These are phyloP conservation scores for Tylochromis polylepis DNA, from an alignment of 2,113 vertebrate genomes.

Conservation along the genomic window DNA sequence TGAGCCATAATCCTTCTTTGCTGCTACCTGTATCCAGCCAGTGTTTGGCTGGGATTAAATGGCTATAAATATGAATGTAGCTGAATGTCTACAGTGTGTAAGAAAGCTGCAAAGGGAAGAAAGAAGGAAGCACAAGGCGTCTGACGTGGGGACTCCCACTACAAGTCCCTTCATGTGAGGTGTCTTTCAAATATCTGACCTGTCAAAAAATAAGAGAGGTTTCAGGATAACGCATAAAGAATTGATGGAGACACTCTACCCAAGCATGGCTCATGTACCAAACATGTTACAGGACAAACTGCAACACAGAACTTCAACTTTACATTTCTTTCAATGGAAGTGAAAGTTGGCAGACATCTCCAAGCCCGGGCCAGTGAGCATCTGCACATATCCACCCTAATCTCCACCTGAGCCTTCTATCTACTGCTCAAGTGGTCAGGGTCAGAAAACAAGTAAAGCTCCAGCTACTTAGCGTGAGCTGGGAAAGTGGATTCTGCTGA, in stretches of 20 bases:
- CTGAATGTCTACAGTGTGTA: background rate
- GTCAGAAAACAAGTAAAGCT: conserved; percentile 63
- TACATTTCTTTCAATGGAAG: background rate
- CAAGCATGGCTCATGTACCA: background rate
- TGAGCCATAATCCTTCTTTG: conserved; percentile 13
- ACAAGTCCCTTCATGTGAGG: background rate
- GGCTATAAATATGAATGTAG: conserved; percentile 18
- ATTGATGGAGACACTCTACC: background rate
- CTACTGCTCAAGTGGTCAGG: conserved; percentile 31
- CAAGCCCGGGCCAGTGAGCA: background rate
- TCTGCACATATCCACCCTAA: conserved; percentile 35
- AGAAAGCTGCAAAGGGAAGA: background rate
- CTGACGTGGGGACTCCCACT: background rate
- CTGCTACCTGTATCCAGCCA: background rate
- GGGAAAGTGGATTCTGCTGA: conserved; percentile 61
- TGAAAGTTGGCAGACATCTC: background rate
- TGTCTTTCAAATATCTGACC: background rate
- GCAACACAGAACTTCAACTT: background rate
- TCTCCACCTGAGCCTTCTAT: conserved; percentile 48
- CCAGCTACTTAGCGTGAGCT: conserved; percentile 63
- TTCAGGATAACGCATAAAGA: background rate
- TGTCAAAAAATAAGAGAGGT: background rate
- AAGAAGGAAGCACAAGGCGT: background rate
- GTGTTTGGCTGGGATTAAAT: conserved; percentile 6
- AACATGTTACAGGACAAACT: background rate